Conservation (phyloP, 2,113 vertebrate species). For the Onychorhynchus coronatus region DNA sequence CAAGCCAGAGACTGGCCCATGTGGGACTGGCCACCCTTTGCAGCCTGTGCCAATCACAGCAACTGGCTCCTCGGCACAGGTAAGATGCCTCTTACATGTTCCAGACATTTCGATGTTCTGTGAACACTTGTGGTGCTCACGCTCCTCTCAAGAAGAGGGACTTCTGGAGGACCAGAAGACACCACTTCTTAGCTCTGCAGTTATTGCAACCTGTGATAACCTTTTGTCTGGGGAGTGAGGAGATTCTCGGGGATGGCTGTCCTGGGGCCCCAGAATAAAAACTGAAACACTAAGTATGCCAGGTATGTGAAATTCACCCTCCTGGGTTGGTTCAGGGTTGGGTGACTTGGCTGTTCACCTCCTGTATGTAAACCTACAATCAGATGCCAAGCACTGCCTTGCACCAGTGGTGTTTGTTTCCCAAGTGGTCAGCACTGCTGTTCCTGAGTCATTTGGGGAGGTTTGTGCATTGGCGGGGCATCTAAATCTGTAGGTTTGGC, state of each 20-base stretch:
- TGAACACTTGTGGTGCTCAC: background rate
- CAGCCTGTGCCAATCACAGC: background rate
- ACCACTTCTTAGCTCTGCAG: background rate
- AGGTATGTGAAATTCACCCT: background rate
- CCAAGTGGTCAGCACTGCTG: background rate
- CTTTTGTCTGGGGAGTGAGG: background rate
- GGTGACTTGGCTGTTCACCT: background rate
- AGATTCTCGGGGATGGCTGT: background rate
- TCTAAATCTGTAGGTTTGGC: background rate
- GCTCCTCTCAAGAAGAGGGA: background rate
- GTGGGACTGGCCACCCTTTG: background rate
- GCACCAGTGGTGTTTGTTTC: background rate
- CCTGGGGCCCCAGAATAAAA: background rate
- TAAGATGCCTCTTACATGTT: background rate
- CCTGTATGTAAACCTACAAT: background rate
- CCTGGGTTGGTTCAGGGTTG: background rate
- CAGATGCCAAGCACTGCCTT: background rate
- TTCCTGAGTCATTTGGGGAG: background rate
- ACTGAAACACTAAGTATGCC: background rate
- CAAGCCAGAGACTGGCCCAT: background rate
- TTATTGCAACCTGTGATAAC: background rate
- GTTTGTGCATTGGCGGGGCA: background rate
- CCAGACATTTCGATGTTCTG: background rate
- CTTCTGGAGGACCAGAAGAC: background rate
- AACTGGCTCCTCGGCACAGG: background rate